Evolutionary conservation across 2,113 vertebrate genomes (phyloP).

Genomic region (Rhadina sibilatrix): DNA sequence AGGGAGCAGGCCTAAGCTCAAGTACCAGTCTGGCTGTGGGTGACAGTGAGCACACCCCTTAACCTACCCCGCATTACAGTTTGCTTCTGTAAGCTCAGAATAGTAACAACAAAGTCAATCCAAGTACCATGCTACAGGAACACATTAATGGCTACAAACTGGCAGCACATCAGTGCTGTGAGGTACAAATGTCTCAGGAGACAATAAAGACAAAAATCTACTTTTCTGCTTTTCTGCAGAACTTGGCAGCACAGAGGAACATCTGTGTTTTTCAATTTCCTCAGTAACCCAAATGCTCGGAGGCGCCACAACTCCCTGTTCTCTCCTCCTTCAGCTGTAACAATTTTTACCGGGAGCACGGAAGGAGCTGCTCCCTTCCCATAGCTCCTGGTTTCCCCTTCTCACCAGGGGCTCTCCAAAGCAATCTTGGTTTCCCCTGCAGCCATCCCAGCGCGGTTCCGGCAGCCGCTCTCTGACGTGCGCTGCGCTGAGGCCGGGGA

Average conservation of each 20-base stretch:
- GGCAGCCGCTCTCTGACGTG: slow-evolving; percentile 68
- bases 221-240: not conserved
- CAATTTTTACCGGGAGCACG: not conserved
- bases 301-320: not conserved
- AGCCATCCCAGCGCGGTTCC: slow-evolving; percentile 79
- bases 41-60: not conserved
- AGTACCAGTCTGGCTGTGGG: not conserved
- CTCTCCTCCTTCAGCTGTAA: not conserved
- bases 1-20: not conserved
- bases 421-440: not conserved
- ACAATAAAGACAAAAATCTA: not conserved
- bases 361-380: not conserved
- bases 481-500: slow-evolving; percentile 71
- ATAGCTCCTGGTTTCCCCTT: not conserved
- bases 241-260: not conserved
- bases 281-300: not conserved
- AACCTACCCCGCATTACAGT: not conserved
- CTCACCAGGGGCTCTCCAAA: too few relatives aligned
- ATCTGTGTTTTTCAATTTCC: not conserved
- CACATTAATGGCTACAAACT: not conserved
- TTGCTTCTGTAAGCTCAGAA: not conserved
- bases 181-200: not conserved
- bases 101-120: not conserved
- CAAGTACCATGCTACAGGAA: not conserved
- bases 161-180: not conserved